phyloP scores from a whole-genome alignment of 2,113 vertebrate species.

The Chamaetylas fuelleborni region DNA sequence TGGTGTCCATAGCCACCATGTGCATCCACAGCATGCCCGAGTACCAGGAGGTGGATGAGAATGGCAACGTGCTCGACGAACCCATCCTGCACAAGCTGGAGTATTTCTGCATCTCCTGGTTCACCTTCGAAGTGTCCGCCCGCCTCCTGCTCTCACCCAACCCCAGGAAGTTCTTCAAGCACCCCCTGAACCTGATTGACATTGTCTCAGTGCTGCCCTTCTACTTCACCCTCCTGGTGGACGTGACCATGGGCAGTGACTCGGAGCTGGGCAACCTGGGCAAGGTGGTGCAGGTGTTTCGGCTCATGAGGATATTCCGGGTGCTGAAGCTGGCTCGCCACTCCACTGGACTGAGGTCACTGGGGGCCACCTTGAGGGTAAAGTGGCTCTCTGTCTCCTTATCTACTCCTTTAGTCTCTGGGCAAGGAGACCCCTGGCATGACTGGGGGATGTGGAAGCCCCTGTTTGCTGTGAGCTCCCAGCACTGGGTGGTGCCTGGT shows the following conservation, averaged over 20 bases:
- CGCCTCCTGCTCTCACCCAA: slow-evolving; percentile 91
- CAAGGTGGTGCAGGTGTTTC: slow-evolving; percentile 92
- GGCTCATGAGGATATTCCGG: slow-evolving; percentile 95
- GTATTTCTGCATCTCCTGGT: slow-evolving; percentile 96
- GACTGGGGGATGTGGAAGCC: neutral
- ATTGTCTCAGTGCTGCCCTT: slow-evolving; percentile 91
- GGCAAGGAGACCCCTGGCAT: neutral
- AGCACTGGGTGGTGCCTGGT: neutral
- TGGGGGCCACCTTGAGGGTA: slow-evolving; percentile 95
- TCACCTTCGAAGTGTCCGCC: slow-evolving; percentile 92
- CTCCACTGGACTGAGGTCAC: slow-evolving; percentile 91
- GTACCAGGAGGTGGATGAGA: slow-evolving; percentile 85
- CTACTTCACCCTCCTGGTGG: slow-evolving; percentile 89
- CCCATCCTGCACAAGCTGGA: slow-evolving; percentile 84
- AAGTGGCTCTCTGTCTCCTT: neutral
- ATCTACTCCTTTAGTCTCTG: neutral
- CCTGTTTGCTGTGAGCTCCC: neutral
- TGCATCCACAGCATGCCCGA: slow-evolving; percentile 96
- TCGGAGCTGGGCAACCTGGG: slow-evolving; percentile 85
- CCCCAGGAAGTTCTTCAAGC: slow-evolving; percentile 89
- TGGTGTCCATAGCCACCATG: slow-evolving; percentile 91
- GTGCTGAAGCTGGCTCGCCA: slow-evolving; percentile 95
- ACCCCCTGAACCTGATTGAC: slow-evolving; percentile 94
- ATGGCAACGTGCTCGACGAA: slow-evolving; percentile 78
- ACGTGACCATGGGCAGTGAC: slow-evolving; percentile 77